These are phyloP conservation scores for Rhyacichthys aspro DNA, from an alignment of 2,797 vertebrate species.

Conservation along the genomic window DNA sequence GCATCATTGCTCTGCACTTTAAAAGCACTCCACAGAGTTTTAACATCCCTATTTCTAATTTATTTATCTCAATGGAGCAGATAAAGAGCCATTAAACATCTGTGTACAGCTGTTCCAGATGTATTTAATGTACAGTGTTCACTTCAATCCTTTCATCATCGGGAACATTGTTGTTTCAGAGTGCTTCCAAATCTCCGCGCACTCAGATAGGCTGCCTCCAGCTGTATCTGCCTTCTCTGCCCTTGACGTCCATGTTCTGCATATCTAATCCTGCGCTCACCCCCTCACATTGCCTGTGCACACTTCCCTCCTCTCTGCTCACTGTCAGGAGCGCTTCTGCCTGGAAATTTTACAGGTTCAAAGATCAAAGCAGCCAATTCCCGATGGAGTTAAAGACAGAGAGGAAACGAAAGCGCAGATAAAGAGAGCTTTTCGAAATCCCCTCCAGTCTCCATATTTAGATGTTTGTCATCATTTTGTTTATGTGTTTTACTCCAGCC, in stretches of 20 bases:
- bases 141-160: slow-evolving; percentile 54
- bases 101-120: slow-evolving; percentile 31
- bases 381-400: slow-evolving; percentile 57
- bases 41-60: slow-evolving; percentile 4
- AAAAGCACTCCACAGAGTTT: not conserved
- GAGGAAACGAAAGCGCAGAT: slow-evolving; percentile 62
- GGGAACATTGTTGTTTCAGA: slow-evolving; percentile 54
- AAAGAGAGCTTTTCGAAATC: slow-evolving; percentile 57
- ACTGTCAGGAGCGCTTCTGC: slow-evolving; percentile 63
- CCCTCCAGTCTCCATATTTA: slow-evolving; percentile 66
- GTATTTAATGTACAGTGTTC: slow-evolving; percentile 33
- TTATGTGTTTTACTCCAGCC: slow-evolving; percentile 59
- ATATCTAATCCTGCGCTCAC: slow-evolving; percentile 70
- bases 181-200: slow-evolving; percentile 48
- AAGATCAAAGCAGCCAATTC: slow-evolving; percentile 69
- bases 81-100: not conserved
- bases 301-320: slow-evolving; percentile 51
- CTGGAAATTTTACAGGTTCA: slow-evolving; percentile 73
- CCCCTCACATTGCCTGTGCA: slow-evolving; percentile 63
- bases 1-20: slow-evolving; percentile 1
- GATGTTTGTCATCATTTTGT: slow-evolving; percentile 66
- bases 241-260: slow-evolving; percentile 75
- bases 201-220: slow-evolving; percentile 62
- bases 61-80: not conserved
- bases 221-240: slow-evolving; percentile 73